These are phyloP conservation scores for Sclerodermus sp. DNA, from an alignment of 2,888 invertebrate species.

Conservation along the genomic window DNA sequence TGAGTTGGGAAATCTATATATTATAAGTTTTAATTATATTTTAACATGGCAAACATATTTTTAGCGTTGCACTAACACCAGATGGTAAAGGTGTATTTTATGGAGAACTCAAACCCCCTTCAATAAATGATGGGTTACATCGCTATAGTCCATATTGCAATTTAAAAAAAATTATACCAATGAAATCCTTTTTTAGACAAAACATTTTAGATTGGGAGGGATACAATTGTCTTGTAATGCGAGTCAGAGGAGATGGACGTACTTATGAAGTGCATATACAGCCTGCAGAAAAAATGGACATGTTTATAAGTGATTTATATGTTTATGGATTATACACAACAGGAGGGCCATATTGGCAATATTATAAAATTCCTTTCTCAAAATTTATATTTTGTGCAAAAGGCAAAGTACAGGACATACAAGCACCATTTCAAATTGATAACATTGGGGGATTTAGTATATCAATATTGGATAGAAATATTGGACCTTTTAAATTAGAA, in stretches of 20 bases:
- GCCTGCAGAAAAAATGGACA: slow-evolving; percentile 75
- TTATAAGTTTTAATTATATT: not conserved
- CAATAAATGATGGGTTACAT: slow-evolving; percentile 83
- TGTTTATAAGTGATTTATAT: slow-evolving; percentile 88
- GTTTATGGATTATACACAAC: slow-evolving; percentile 87
- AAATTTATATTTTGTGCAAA: slow-evolving; percentile 83
- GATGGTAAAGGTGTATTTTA: slow-evolving; percentile 73
- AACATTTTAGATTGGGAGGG: slow-evolving; percentile 72
- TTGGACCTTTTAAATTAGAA: slow-evolving; percentile 86
- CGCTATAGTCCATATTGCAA: slow-evolving; percentile 80
- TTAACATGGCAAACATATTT: slow-evolving; percentile 9
- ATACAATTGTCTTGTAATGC: slow-evolving; percentile 77
- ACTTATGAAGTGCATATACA: slow-evolving; percentile 82
- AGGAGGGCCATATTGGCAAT: slow-evolving; percentile 99
- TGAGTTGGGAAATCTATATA: too few species aligned
- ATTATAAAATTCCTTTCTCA: slow-evolving; percentile 86
- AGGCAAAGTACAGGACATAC: slow-evolving; percentile 85
- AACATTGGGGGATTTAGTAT: slow-evolving; percentile 78
- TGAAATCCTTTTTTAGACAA: slow-evolving; percentile 82
- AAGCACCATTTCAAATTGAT: slow-evolving; percentile 65
- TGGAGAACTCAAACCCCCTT: slow-evolving; percentile 69
- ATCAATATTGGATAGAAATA: slow-evolving; percentile 75
- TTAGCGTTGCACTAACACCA: slow-evolving; percentile 71
- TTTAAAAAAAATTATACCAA: slow-evolving; percentile 68
- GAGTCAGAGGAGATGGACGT: slow-evolving; percentile 92